These are phyloP conservation scores for Dastarcus helophoroides DNA, from an alignment of 2,888 invertebrate genomes.

Conservation along the genomic window DNA sequence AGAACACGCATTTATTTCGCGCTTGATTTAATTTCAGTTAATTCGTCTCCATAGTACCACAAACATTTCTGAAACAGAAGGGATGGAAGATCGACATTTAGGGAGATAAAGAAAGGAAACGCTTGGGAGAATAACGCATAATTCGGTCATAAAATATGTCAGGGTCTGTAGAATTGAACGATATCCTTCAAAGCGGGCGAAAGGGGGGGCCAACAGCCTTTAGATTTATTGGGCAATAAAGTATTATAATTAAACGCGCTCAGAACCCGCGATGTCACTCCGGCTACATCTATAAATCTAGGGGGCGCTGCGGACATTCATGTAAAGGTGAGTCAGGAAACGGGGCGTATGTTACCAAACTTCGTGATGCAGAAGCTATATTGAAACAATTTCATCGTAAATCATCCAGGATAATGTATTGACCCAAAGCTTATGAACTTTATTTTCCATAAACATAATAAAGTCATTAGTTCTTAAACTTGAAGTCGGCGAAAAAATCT, in stretches of 20 bases:
- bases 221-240: slow-evolving; percentile 70
- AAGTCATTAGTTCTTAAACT: no score
- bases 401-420: no score
- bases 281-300: slow-evolving; percentile 39
- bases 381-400: slow-evolving; percentile 23
- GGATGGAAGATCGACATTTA: slow-evolving; percentile 16
- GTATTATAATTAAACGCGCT: slow-evolving; percentile 67
- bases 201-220: slow-evolving; percentile 37
- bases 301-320: slow-evolving; percentile 44
- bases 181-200: slow-evolving; percentile 45
- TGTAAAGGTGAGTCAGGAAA: slow-evolving; percentile 38
- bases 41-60: slow-evolving; percentile 25
- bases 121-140: slow-evolving; percentile 40
- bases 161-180: slow-evolving; percentile 56
- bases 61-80: slow-evolving; percentile 23
- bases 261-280: slow-evolving; percentile 42
- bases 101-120: slow-evolving; percentile 20
- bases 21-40: no score
- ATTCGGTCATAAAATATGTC: slow-evolving; percentile 59
- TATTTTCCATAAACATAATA: no score
- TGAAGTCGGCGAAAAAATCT: no score
- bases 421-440: no score
- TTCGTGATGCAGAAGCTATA: slow-evolving; percentile 16
- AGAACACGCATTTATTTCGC: no score
- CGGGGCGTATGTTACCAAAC: slow-evolving; percentile 5